Base-by-base conservation (phyloP, 1,140 invertebrate genomes). In the Nephila pilipes region DNA sequence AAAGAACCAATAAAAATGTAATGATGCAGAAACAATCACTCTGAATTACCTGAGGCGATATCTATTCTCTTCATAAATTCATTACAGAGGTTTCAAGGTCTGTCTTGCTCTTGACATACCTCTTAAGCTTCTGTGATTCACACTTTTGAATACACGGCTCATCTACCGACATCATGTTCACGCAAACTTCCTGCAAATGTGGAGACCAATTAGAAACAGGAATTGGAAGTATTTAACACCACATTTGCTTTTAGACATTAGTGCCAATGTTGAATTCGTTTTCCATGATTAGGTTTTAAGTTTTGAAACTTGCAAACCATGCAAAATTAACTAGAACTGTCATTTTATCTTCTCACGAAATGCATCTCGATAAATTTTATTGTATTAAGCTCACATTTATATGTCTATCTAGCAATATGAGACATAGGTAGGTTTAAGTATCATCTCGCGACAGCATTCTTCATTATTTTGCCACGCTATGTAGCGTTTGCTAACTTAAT, bases 401-500 rank as follows among this genome's bases (percentile, higher is more conserved):
- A 46, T 46, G 10, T 38, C 2, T 46, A 46, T 46, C 6, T 46
- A 46, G 46, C 6, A 6, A 46, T 46, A 46, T 46, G 46, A 46
- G 0, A 46, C 46, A 6, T 10, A 6, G 4, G 46, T 46, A 46
- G 12, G 18, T 6, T 29, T 75, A 2, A 18, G 25, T 36, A 75
- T 75, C 69, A 18, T 18, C 29, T 36, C n/a, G 6, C 60, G 16
- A 87, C n/a, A 25, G 32, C 20, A 63, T 60, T 36, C 29, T 60
- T 8, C 85, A 58, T 60, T 58, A 87, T n/a, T 12, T 60, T 29
- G 29, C 57, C 85, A 87, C 85, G 55, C 85, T 60, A 87, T 60
- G 8, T 87, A 60, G 58, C 58, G 58, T 87, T 63, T 29, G 60
- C 16, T 46, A 22, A 57, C n/a, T 36, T 87, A 36, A 87, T 87